Evolutionary conservation across 2,888 invertebrate species (phyloP), one percentile per base, ranked within the genome.

Genomic region (Heliconius hortense): DNA sequence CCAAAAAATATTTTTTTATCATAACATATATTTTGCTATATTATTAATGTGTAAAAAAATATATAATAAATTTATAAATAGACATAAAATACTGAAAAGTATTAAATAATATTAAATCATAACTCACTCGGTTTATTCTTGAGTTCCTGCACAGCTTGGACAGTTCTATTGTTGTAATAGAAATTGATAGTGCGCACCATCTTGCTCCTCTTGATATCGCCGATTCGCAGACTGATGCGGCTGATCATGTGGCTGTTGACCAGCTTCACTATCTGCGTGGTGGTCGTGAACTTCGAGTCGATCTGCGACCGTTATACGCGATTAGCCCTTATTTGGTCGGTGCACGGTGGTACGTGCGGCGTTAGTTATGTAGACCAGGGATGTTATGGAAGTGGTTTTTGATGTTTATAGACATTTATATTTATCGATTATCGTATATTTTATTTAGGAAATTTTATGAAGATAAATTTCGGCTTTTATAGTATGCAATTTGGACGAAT

Each of bases 221-320:
- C 97, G 84, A 99, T 97, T 75, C 98, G 96, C 63, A 99, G 95
- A 59, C 97, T 97, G 82, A 99, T 97, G 86, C 98, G 97, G 84
- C 98, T 98, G 81, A 99, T 98, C 82, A 98, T 98, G 89, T 99
- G 98, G 86, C 98, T 98, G 82, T 98, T 98, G 63, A 98, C 96
- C 80, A 99, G 94, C 91, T 99, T 99, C 72, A 99, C 98, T 79
- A 99, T 99, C 94, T 99, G 99, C 1, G 99, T 98, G 15, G 98
- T 99, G 1, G 99, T 99, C 5, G 99, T 99, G 90, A 98, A 99
- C 92, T 99, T 98, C 1, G 98, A 98, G 93, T 99, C 99, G 77
- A 97, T 96, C 95, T 95, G 89, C 79, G 81, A 79, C 74, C 76
- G 84, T 84, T 87, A 84, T 82, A 81, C 83, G 84, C 83, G 84